phyloP scores from a whole-genome alignment of 1,140 invertebrate species.

The Wiebesia pumilae region DNA sequence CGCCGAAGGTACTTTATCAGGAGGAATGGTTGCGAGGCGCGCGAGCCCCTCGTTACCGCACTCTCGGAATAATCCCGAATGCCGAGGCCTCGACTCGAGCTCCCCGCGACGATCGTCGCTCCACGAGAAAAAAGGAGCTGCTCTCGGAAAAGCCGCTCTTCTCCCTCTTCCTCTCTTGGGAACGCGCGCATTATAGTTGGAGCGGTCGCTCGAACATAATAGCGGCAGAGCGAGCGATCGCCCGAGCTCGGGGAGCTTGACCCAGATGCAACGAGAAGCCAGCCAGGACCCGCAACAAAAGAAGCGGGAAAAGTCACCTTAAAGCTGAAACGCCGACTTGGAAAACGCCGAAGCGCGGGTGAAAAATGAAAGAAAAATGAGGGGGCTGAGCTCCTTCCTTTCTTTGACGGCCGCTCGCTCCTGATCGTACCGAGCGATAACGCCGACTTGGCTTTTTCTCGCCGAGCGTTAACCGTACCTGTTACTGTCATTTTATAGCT shows the following conservation, averaged over 20 bases:
- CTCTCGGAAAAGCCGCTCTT: not conserved
- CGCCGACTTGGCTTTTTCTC: not conserved
- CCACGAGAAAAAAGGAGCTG: not conserved
- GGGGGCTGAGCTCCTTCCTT: not conserved
- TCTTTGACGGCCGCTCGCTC: not conserved
- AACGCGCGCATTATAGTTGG: not conserved
- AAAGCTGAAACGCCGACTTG: not conserved
- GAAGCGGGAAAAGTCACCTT: slow-evolving; percentile 11
- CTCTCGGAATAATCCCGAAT: slow-evolving; percentile 31
- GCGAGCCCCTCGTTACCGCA: slow-evolving; percentile 43
- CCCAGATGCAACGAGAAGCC: not conserved
- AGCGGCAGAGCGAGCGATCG: not conserved
- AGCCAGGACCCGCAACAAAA: not conserved
- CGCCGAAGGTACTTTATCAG: slow-evolving; percentile 54
- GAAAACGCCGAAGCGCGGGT: not conserved
- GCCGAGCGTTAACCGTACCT: not conserved
- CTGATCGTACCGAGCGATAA: not conserved
- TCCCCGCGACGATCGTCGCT: not conserved
- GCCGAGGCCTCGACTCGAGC: not conserved
- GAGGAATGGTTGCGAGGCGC: slow-evolving; percentile 10
- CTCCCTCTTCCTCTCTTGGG: not conserved
- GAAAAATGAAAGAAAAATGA: too few relatives aligned
- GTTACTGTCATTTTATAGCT: slow-evolving; percentile 35
- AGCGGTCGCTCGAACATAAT: not conserved
- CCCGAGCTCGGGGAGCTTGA: not conserved